A percentile compares a stretch with the other conserved stretches of the same genome.
phyloP scores from a whole-genome alignment of 2,113 vertebrate species.

The Rhynchomys soricoides region DNA sequence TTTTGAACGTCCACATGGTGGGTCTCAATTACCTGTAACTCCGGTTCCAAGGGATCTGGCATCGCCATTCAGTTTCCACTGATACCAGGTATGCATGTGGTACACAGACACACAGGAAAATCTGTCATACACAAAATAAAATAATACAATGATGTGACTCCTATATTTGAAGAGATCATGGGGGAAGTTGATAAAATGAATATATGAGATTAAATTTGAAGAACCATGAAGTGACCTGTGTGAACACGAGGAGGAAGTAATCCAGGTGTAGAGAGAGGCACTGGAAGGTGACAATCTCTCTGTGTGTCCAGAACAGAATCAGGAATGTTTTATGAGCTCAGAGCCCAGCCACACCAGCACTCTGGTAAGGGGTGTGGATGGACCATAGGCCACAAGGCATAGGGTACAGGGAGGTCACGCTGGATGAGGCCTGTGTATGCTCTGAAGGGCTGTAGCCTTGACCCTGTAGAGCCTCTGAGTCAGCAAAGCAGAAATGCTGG shows the following conservation, averaged over 20 bases:
- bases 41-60: neutral
- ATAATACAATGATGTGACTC: neutral
- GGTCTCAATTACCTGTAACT: neutral
- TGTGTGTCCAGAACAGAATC: neutral
- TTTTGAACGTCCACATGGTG: neutral
- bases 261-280: neutral
- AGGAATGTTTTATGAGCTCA: neutral
- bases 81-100: neutral
- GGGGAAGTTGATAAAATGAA: neutral
- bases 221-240: neutral
- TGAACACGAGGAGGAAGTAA: neutral
- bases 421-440: neutral
- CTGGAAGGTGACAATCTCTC: neutral
- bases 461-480: neutral
- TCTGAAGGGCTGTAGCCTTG: neutral
- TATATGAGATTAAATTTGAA: neutral
- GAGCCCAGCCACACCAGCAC: neutral
- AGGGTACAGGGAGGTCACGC: neutral
- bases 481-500: neutral
- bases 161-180: neutral
- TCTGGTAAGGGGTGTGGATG: neutral
- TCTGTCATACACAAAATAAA: neutral
- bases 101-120: neutral
- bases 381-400: rapidly evolving
- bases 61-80: neutral